Base-by-base conservation (phyloP, 64 coral and sea anemone genomes). In the Pachyseris speciosa region DNA sequence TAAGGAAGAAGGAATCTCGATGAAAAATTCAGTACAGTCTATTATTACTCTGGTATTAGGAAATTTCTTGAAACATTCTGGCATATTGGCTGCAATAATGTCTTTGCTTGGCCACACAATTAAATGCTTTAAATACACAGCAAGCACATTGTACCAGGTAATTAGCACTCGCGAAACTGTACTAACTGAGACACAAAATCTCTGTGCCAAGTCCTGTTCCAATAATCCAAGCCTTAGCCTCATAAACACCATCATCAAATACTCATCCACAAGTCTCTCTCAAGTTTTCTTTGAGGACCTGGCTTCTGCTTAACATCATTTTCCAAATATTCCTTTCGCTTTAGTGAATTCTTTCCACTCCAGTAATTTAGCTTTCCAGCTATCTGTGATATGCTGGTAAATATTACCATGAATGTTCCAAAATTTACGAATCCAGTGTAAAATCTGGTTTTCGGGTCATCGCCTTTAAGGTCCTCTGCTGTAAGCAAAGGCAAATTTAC, bases 41-140 rank as follows among this genome's bases (percentile, higher is more conserved):
- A 86, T 64, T 24, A 86, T n/a, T 45, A 86, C 24, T 70, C 25
- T 1, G 3, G 83, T 86, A 29, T 86, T 86, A 8, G 83, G 83
- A 20, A 86, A 70, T 27, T 86, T 86, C 24, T 86, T 68, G n/a
- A 86, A 86, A 29, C 58, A 27, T 17, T 66, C 2, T 15, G 41
- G 64, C 40, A 86, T 48, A 48, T 67, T 51, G 43, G 64, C 38
- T 71, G 37, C 49, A 58, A 41, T 87, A 15, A 72, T 16, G n/a
- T 83, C 76, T 72, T 73, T 91, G 13, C 64, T 73, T 83, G 89
- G 65, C 78, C 89, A 91, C 31, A 83, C 42, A 91, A 91, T 83
- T 7, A 91, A 84, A 69, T 74, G 16, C 28, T 84, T 91, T 41
- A 83, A 59, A 91, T 73, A 27, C 3, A 13, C 15, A 59, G 89